Conservation (phyloP, 2,113 vertebrate species). For the Seriola aureovittata region DNA sequence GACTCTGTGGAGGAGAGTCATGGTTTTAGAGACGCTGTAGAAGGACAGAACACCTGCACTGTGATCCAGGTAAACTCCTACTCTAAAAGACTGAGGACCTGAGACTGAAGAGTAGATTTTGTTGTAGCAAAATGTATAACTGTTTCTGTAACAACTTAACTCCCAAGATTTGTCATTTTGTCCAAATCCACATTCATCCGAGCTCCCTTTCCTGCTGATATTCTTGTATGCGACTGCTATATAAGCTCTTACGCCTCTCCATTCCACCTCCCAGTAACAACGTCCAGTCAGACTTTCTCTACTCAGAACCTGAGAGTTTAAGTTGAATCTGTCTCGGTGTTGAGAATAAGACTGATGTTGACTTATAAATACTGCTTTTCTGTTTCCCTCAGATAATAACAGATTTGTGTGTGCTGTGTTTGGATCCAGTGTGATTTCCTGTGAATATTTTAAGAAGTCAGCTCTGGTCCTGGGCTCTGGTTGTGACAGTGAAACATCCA, state of each 20-base stretch:
- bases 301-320: neutral
- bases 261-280: neutral
- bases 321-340: neutral
- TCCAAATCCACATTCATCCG: neutral
- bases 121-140: neutral
- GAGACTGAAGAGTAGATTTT: no score
- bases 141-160: fast-evolving
- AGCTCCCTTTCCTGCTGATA: no score
- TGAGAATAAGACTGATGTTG: neutral
- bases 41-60: no score
- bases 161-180: neutral
- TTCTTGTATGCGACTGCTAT: neutral
- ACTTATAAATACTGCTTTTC: neutral
- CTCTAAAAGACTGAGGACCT: no score
- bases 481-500: no score
- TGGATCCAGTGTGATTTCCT: no score
- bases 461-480: no score
- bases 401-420: conserved; percentile 7
- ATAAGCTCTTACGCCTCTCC: no score
- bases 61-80: no score
- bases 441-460: no score
- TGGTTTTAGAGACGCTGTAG: no score
- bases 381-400: conserved; percentile 17
- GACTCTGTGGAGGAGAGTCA: no score
- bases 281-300: neutral